Conservation (phyloP, 2,797 vertebrate genomes). For the Sebastes variabilis region DNA sequence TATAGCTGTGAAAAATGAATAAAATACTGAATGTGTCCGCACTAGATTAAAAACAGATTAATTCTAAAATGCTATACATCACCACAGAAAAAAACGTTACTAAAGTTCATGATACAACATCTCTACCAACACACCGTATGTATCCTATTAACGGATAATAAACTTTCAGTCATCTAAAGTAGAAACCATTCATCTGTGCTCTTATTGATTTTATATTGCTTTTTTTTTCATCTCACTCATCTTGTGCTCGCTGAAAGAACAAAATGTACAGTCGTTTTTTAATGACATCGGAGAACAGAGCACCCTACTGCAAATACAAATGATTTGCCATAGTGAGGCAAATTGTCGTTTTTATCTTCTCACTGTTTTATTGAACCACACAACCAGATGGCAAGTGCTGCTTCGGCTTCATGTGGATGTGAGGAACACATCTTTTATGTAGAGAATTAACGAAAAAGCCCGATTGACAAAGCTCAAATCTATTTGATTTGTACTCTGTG, state of each 20-base stretch:
- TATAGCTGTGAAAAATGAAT: neutral
- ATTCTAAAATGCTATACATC: neutral
- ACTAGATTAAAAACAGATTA: neutral
- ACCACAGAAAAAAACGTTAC: neutral
- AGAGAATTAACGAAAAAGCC: neutral
- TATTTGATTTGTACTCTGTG: slow-evolving; percentile 6
- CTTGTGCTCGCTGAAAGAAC: neutral
- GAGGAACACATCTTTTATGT: slow-evolving; percentile 15
- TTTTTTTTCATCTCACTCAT: neutral
- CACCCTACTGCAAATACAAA: neutral
- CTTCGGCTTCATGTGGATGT: neutral
- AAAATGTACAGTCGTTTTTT: neutral
- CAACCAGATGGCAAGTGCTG: neutral
- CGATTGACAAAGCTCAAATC: neutral
- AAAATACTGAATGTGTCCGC: neutral
- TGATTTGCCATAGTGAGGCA: neutral
- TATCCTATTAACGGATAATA: neutral
- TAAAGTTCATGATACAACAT: neutral
- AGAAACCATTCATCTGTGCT: neutral
- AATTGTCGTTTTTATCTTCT: neutral
- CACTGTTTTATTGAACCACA: slow-evolving; percentile 4
- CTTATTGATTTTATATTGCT: neutral
- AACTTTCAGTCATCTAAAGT: neutral
- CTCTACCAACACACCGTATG: neutral
- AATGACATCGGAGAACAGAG: neutral